Percentiles rank a stretch among this genome's conserved stretches.
phyloP scores from a whole-genome alignment of 92 coral and sea anemone species.

The Palythoa grandiflora region DNA sequence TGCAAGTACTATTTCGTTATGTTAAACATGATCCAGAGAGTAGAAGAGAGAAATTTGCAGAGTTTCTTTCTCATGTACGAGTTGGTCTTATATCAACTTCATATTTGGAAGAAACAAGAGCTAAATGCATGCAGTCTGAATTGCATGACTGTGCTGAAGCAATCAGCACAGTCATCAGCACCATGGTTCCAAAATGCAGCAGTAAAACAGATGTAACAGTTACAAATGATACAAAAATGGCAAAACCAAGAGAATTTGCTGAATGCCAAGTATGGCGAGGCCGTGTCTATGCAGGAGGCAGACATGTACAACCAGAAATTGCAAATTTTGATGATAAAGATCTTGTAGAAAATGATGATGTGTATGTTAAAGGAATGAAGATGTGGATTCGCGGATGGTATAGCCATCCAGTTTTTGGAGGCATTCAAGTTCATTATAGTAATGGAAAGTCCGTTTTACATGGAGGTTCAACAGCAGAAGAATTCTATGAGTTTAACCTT shows the following conservation, averaged over 20 bases:
- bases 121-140: slow-evolving; percentile 29
- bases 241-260: slow-evolving; percentile 75
- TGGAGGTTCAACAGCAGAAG: slow-evolving; percentile 73
- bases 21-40: slow-evolving; percentile 63
- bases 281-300: slow-evolving; percentile 64
- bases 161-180: slow-evolving; percentile 60
- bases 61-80: slow-evolving; percentile 68
- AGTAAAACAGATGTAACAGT: slow-evolving; percentile 18
- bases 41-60: slow-evolving; percentile 51
- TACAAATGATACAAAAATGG: slow-evolving; percentile 47
- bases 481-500: slow-evolving; percentile 75
- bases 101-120: slow-evolving; percentile 54
- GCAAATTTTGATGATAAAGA: slow-evolving; percentile 35
- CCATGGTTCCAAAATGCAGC: slow-evolving; percentile 27
- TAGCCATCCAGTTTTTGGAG: slow-evolving; percentile 87
- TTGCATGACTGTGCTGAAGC: slow-evolving; percentile 34
- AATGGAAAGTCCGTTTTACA: slow-evolving; percentile 62
- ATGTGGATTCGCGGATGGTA: slow-evolving; percentile 93
- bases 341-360: slow-evolving; percentile 40
- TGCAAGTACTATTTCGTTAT: slow-evolving; percentile 72
- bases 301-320: slow-evolving; percentile 57
- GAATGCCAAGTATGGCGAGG: slow-evolving; percentile 58
- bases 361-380: slow-evolving; percentile 82
- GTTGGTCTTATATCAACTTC: slow-evolving; percentile 68
- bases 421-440: slow-evolving; percentile 75